Base-by-base conservation (phyloP, 2,113 vertebrate genomes). In the Dasyprocta punctata region DNA sequence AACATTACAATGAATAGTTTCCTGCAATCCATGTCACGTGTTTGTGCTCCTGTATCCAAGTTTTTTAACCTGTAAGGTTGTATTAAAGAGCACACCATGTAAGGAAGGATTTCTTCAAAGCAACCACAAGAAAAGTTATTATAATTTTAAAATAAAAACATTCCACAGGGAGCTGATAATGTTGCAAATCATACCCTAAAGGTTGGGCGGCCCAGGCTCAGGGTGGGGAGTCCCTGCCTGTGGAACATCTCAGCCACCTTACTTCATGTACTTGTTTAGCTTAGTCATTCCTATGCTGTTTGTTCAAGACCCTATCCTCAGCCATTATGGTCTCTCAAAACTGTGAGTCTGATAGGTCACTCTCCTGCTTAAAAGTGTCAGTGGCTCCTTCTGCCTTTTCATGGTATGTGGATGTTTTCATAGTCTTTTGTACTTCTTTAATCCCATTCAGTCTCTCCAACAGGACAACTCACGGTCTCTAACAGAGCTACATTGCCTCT, bases 251-350 rank as follows among this genome's bases (percentile, higher is more conserved):
- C 41, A 88, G 86, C 69, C 86, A 13, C 47, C 92, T 99, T 98
- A 99, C 96, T 99, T 99, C 99, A 99, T 99, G 95, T 99, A 99
- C 98, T 99, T 99, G 94, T 99, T 28, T 75, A 24, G 41, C 41
- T 78, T 49, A 30, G 38, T 52, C 41, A 5, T 63, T 16, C 14
- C 13, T 24, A 49, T 6, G 0, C 36, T 71, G 19, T 69, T 92
- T 49, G 3, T 85, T 96, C 33, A 44, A 90, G 56, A 38, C 14
- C 38, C 17, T 91, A n/a, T 7, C 12, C 9, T 81, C 4, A 93
- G 38, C 54, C 13, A 71, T 19, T n/a, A 28, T 14, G 33, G 67
- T 56, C 16, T 86, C 69, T 91, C 38, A 83, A 73, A 92, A 81
- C 60, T 20, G 33, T 86, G 30, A n/a, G 61, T 67, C 84, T 92